Percentiles rank a stretch among this genome's conserved stretches.
phyloP scores from a whole-genome alignment of 2,113 vertebrate species.

The Ceyx margarethae region DNA sequence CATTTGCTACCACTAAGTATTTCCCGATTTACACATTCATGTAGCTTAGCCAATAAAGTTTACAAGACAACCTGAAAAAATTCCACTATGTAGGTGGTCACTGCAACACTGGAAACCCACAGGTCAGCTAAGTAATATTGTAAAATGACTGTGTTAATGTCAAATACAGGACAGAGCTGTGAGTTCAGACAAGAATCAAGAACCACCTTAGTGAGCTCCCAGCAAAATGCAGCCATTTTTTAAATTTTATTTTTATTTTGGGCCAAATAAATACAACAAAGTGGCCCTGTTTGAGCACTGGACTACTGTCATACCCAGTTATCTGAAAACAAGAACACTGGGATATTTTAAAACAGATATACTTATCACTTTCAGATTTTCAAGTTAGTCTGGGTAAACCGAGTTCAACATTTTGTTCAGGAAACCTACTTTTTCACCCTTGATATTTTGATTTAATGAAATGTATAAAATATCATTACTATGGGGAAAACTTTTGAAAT shows the following conservation, averaged over 20 bases:
- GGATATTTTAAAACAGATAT: neutral
- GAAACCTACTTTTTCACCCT: neutral
- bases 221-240: neutral
- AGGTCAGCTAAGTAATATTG: neutral
- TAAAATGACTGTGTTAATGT: neutral
- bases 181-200: neutral
- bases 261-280: neutral
- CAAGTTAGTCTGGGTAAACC: neutral
- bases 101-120: neutral
- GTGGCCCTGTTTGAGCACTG: neutral
- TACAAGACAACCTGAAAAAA: neutral
- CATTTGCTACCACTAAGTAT: neutral
- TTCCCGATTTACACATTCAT: neutral
- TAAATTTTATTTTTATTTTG: neutral
- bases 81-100: neutral
- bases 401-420: neutral
- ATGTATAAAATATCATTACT: neutral
- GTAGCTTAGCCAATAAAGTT: neutral
- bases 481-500: neutral
- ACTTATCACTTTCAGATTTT: neutral
- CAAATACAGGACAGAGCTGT: neutral
- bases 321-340: rapidly evolving
- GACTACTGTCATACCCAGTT: neutral
- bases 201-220: neutral
- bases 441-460: neutral